These are phyloP conservation scores for Pseudochaenichthys georgianus DNA, from an alignment of 2,797 vertebrate genomes.

Conservation along the genomic window DNA sequence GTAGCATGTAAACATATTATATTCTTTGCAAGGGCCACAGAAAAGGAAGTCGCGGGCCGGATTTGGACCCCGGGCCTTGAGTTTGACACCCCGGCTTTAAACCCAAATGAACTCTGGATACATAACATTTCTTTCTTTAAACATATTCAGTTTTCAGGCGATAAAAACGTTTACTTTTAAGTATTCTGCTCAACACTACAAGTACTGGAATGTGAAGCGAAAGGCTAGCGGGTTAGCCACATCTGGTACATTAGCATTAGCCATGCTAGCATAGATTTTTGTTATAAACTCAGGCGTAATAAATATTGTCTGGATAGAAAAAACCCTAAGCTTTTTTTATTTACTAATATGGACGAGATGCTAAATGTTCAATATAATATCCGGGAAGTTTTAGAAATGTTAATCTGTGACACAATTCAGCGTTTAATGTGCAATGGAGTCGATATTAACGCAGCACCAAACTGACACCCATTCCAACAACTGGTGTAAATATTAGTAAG, in stretches of 20 bases:
- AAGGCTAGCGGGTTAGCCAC: constrained; percentile 41
- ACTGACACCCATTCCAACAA: not conserved
- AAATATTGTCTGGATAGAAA: constrained; percentile 25
- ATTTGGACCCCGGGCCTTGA: no score
- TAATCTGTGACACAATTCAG: not conserved
- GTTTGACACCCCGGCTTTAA: not conserved
- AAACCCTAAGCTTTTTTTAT: not conserved
- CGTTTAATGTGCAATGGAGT: constrained; percentile 25
- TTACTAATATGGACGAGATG: not conserved
- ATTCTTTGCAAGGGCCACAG: no score
- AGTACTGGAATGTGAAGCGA: constrained; percentile 35
- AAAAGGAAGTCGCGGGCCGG: no score
- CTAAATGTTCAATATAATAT: constrained; percentile 1
- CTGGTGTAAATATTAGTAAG: not conserved
- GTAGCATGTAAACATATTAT: no score
- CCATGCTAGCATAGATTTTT: constrained; percentile 53
- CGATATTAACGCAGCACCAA: constrained; percentile 34
- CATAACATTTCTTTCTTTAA: constrained; percentile 3
- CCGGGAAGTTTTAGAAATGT: constrained; percentile 5
- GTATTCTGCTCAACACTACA: constrained; percentile 40
- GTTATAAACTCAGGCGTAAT: not conserved
- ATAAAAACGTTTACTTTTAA: constrained; percentile 21
- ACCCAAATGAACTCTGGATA: not conserved
- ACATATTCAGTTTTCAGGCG: constrained; percentile 32
- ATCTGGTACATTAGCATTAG: constrained; percentile 48